Evolutionary conservation across 2,113 vertebrate genomes (phyloP), one percentile per base, ranked within the genome.

Genomic region (Madoqua kirkii): DNA sequence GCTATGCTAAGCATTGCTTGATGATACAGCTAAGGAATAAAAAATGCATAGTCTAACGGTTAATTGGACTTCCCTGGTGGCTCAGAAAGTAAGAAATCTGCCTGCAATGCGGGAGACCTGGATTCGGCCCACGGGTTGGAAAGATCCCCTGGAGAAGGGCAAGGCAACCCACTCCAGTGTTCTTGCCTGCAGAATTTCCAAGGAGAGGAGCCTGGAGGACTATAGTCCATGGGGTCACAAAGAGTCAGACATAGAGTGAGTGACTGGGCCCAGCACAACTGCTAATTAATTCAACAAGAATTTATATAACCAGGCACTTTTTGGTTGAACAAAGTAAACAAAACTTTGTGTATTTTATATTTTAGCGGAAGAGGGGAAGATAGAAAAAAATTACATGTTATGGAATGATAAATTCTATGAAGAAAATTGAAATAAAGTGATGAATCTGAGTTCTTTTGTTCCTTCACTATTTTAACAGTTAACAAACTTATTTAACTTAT

Each of bases 251-350:
- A 40, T 5, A 40, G 21, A 71, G n/a, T 23, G 10, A 71, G 17
- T 71, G n/a, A 71, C n/a, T 71, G 67, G 19, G n/a, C 67, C 19
- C n/a, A 40, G 36, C 10, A 71, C 9, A 71, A 40, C 40, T 23
- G 6, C 19, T 97, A 81, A 87, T 84, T 79, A 92, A 55, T 29
- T 59, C 7, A 90, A 60, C 3, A 91, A 82, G 14, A 6, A 82
- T 48, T 89, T 85, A 2, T 71, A 64, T 93, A 78, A 89, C 1
- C 7, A 93, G 29, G 13, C 13, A 74, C 7, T 88, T 93, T 40
- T 89, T 89, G 52, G 9, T 82, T 87, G 5, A 93, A 67, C 1
- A 93, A 94, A 82, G 27, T n/a, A 81, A 83, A 83, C 21, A 76
- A 55, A n/a, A 8, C 8, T 29, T 86, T 93, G 16, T 55, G 48